Evolutionary conservation across 2,797 vertebrate species (phyloP), one percentile per base, ranked within the genome.

Genomic region (Tokudaia tokunoshimensis): DNA sequence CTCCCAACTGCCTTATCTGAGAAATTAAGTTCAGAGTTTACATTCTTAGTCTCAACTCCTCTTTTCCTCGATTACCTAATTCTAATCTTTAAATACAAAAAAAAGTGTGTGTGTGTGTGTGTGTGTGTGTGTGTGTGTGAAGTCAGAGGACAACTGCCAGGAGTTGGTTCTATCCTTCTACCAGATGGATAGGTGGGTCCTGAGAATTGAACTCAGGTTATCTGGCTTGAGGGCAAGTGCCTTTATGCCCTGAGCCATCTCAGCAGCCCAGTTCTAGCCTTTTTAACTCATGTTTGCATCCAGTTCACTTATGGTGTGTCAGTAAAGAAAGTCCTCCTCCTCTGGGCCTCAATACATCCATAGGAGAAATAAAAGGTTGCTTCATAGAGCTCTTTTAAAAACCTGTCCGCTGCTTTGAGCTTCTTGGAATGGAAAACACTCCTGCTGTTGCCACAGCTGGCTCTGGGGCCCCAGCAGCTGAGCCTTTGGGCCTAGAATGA

Each of bases 21-120:
- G 86, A 95, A 79, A 85, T 59, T 79, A 59, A 92, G 70, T 97
- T 93, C 87, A 14, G 52, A 92, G 70, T 97, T 93, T 87, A 14
- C 55, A 52, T 15, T 10, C 9, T 63, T n/a, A 8, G 22, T n/a
- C 47, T 59, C 50, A 37, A 92, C 47, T 92, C 61, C 29, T 22
- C 44, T 90, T 83, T 72, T 65, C n/a, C 67, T 96, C 79, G 26
- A 13, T 83, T 89, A 41, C 22, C 13, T 10, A 24, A 44, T 20
- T 93, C 11, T 67, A 76, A 37, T 70, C 44, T 92, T 94, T 96
- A 37, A 74, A 82, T 72, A 52, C 12, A 52, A 52, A 67, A 85
- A 85, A 67, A 6, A 63, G 63, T 20, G 17, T 20, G 17, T 19
- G 15, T 19, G 15, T 61, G 19, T 61, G 22, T 61, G 44, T 81